Conservation (phyloP, 2,113 vertebrate species). For the Macrotis lagotis region DNA sequence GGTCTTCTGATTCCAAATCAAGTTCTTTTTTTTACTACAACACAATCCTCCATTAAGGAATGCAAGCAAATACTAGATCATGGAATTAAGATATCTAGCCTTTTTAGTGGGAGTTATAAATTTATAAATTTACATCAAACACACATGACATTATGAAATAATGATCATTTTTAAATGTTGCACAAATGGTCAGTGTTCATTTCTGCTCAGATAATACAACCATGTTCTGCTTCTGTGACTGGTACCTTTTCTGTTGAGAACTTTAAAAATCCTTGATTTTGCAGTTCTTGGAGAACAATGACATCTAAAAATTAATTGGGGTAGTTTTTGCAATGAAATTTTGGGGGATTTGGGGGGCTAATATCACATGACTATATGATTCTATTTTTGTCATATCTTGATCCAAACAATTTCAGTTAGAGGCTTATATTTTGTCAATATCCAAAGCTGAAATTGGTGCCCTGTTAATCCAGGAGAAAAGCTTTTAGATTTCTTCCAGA, state of each 20-base stretch:
- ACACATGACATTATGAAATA: conserved; percentile 35
- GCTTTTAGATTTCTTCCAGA: conserved; percentile 66
- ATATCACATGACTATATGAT: conserved; percentile 74
- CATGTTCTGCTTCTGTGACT: conserved; percentile 68
- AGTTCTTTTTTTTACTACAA: neutral
- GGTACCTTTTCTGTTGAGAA: conserved; percentile 75
- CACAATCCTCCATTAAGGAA: neutral
- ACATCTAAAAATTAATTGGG: conserved; percentile 67
- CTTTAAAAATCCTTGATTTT: conserved; percentile 43
- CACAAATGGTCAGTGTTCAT: conserved; percentile 70
- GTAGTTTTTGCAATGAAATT: conserved; percentile 75
- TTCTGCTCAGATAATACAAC: conserved; percentile 68
- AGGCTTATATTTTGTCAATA: conserved; percentile 77
- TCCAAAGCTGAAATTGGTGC: conserved; percentile 55
- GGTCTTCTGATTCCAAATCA: neutral
- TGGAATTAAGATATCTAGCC: conserved; percentile 8
- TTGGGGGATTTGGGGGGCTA: conserved; percentile 54
- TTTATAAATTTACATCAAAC: conserved; percentile 48
- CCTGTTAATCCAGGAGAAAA: conserved; percentile 56
- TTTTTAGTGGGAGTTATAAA: conserved; percentile 47
- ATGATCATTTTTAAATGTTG: conserved; percentile 38
- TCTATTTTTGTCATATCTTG: conserved; percentile 73
- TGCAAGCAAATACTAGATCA: too few relatives aligned
- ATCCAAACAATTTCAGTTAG: conserved; percentile 74
- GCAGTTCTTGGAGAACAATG: conserved; percentile 74